These are phyloP conservation scores for Acrocephalus scirpaceus DNA, from an alignment of 2,797 vertebrate genomes.

Conservation along the genomic window DNA sequence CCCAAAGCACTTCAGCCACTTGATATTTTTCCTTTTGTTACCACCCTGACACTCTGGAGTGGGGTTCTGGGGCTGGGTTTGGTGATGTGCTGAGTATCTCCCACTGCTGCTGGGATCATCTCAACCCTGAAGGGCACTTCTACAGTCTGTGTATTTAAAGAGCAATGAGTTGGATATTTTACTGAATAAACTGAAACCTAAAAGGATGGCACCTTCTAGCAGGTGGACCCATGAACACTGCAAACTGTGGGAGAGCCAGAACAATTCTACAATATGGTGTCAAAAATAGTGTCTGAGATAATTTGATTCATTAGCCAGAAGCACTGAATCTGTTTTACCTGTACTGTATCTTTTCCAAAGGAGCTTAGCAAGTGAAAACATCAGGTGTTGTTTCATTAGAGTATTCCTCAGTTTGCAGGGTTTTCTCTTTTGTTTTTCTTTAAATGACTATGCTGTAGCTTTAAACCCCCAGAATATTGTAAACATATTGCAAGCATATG, in stretches of 20 bases:
- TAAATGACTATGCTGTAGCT: neutral
- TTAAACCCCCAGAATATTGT: constrained; percentile 20
- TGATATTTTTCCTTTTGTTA: neutral
- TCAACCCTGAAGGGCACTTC: neutral
- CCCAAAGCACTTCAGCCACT: neutral
- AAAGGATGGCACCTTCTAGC: neutral
- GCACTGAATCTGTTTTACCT: neutral
- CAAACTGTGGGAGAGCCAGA: neutral
- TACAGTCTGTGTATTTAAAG: neutral
- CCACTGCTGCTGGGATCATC: neutral
- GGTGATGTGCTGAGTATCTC: neutral
- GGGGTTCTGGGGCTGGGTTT: neutral
- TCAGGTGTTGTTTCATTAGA: neutral
- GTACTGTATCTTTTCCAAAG: neutral
- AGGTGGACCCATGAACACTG: neutral
- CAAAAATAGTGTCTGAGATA: neutral
- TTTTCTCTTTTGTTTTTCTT: neutral
- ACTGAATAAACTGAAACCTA: neutral
- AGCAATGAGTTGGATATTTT: neutral
- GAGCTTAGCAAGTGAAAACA: neutral
- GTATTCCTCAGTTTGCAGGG: neutral
- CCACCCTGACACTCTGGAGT: neutral
- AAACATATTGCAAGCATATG: constrained; percentile 80
- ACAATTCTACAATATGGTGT: neutral
- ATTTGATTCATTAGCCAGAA: neutral